Base-by-base conservation (phyloP, 2,797 vertebrate species). In the Echiichthys vipera region DNA sequence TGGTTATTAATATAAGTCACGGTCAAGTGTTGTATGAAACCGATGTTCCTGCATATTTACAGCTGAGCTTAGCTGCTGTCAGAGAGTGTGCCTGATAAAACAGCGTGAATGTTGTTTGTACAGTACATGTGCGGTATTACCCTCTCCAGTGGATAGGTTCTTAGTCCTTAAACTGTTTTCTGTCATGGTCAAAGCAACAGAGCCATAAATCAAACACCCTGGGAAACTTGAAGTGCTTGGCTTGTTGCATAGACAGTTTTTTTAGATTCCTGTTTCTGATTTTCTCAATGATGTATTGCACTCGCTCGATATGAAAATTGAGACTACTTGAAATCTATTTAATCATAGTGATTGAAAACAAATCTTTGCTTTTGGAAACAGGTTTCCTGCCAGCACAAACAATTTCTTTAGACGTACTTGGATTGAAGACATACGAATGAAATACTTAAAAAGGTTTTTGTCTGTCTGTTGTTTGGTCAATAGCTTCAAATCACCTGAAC, bases 201-300 rank as follows among this genome's bases (percentile, higher is more conserved):
- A 74, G 59, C 25, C 58, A 75, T 86, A 66, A 84, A 82, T 82
- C 63, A 83, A 77, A 83, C 15, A 68, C 68, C 57, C 29, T 65
- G 72, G 47, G 65, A 80, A 78, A 74, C 36, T 53, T 45, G n/a
- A 47, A 61, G 50, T 9, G 15, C 14, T 55, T 73, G 57, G 68
- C 76, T 57, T 30, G 15, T 49, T 50, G 18, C 34, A 27, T 22
- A 15, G 43, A 68, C 5, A 37, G 11, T 65, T 71, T 73, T 68
- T 80, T 81, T 56, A 12, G 40, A 65, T 89, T 77, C 83, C 73
- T 81, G 76, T 73, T 82, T 82, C 68, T 75, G 54, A 83, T 86
- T 84, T 81, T 82, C 75, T 64, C 62, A 66, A 63, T 65, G 55
- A 83, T 65, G 69, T 58, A 15, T 74, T 74, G 27, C 34, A 36